These are phyloP conservation scores for Meles meles DNA, from an alignment of 2,113 vertebrate genomes.

Conservation along the genomic window DNA sequence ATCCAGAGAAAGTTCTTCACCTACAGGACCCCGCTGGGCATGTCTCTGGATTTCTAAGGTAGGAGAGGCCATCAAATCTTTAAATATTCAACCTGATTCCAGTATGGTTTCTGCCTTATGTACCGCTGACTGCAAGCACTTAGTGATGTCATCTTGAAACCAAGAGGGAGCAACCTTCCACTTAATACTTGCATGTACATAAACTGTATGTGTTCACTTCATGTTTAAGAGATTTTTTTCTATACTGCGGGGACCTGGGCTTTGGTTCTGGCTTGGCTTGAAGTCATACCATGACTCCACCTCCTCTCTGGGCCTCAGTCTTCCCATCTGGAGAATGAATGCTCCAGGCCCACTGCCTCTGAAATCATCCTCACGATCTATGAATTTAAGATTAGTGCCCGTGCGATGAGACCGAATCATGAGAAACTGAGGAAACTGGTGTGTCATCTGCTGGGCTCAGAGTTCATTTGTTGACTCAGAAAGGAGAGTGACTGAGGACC, in stretches of 20 bases:
- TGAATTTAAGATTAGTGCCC: background rate
- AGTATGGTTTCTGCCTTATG: background rate
- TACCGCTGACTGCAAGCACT: background rate
- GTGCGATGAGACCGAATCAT: background rate
- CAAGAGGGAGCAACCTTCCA: background rate
- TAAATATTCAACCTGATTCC: background rate
- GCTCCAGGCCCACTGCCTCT: background rate
- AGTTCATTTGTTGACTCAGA: background rate
- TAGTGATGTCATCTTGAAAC: background rate
- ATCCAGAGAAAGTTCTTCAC: background rate
- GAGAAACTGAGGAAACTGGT: background rate
- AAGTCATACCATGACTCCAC: background rate
- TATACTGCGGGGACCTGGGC: accelerated
- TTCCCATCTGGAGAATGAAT: background rate
- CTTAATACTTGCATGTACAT: accelerated
- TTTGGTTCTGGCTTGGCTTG: background rate
- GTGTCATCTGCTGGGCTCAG: background rate
- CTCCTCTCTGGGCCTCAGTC: background rate
- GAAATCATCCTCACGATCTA: too few species aligned
- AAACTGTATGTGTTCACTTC: too few species aligned
- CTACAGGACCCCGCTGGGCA: background rate
- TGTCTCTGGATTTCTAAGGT: background rate
- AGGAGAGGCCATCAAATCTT: background rate
- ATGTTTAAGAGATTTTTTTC: background rate
- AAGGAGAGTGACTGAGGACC: background rate